Evolutionary conservation across 2,797 vertebrate species (phyloP).

Genomic region (Neostethus bicornis): DNA sequence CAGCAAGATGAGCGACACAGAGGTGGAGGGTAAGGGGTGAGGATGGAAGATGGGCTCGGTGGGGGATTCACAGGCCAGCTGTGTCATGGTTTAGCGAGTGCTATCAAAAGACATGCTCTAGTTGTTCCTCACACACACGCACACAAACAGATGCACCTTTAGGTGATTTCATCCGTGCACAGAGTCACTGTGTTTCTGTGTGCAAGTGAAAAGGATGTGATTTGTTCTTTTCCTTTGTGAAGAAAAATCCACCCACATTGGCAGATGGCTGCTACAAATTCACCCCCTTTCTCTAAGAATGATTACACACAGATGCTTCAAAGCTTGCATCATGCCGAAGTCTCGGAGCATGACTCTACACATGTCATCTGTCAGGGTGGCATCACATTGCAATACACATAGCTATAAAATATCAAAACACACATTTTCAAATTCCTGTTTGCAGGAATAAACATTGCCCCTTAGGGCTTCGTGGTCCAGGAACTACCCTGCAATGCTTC

Average conservation of each 20-base stretch:
- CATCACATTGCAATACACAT: slow-evolving; percentile 16
- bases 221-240: slow-evolving; percentile 5
- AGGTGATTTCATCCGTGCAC: slow-evolving; percentile 33
- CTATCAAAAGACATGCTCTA: slow-evolving; percentile 47
- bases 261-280: slow-evolving; percentile 63
- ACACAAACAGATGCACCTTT: slow-evolving; percentile 31
- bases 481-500: too few relatives aligned
- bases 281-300: slow-evolving; percentile 17
- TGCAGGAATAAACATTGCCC: too few relatives aligned
- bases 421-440: too few relatives aligned
- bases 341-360: slow-evolving; percentile 24
- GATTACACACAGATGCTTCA: slow-evolving; percentile 13
- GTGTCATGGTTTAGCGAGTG: slow-evolving; percentile 67
- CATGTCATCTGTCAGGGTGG: slow-evolving; percentile 22
- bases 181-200: slow-evolving; percentile 20
- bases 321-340: slow-evolving; percentile 25
- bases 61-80: slow-evolving; percentile 58
- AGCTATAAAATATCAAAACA: slow-evolving; percentile 7
- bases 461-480: too few relatives aligned
- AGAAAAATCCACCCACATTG: slow-evolving; percentile 23
- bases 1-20: slow-evolving; percentile 39
- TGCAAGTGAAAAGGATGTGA: slow-evolving; percentile 4
- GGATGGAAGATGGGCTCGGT: slow-evolving; percentile 2
- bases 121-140: slow-evolving; percentile 16
- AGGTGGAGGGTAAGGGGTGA: slow-evolving; percentile 9